phyloP scores from a whole-genome alignment of 2,113 vertebrate species.

The Gadus macrocephalus region DNA sequence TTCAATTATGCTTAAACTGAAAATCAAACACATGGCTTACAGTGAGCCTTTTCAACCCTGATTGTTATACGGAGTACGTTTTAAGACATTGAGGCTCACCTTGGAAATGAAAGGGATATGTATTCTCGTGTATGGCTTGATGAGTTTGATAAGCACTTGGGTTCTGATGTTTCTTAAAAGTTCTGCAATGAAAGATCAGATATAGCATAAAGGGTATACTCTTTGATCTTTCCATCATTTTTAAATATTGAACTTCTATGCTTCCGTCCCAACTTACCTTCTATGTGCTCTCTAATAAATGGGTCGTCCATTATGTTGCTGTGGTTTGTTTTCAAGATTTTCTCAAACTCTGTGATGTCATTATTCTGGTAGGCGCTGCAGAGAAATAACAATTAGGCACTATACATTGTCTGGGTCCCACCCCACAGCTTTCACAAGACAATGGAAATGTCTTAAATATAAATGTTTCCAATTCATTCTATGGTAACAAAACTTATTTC shows the following conservation, averaged over 20 bases:
- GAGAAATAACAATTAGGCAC: conserved; percentile 39
- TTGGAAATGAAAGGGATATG: conserved; percentile 99
- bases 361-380: conserved; percentile 99
- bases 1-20: no score
- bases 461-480: conserved; percentile 1
- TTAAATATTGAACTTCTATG: no score
- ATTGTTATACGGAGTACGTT: neutral
- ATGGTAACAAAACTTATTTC: conserved; percentile 44
- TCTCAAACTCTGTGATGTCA: conserved; percentile 99
- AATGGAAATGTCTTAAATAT: conserved; percentile 3
- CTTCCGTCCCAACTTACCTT: conserved; percentile 78
- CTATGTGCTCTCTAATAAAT: conserved; percentile 98
- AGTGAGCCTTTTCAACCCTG: no score
- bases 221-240: no score
- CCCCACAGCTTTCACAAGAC: no score
- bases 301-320: conserved; percentile 99
- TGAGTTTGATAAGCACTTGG: conserved; percentile 99
- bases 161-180: conserved; percentile 98
- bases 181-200: conserved; percentile 76
- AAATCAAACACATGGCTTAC: no score
- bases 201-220: neutral
- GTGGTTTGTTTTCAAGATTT: conserved; percentile 99
- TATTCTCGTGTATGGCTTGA: conserved; percentile 99
- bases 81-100: conserved; percentile 54
- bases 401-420: conserved; percentile 34